phyloP scores from a whole-genome alignment of 2,888 invertebrate genomes.

The Phengaris arion region DNA sequence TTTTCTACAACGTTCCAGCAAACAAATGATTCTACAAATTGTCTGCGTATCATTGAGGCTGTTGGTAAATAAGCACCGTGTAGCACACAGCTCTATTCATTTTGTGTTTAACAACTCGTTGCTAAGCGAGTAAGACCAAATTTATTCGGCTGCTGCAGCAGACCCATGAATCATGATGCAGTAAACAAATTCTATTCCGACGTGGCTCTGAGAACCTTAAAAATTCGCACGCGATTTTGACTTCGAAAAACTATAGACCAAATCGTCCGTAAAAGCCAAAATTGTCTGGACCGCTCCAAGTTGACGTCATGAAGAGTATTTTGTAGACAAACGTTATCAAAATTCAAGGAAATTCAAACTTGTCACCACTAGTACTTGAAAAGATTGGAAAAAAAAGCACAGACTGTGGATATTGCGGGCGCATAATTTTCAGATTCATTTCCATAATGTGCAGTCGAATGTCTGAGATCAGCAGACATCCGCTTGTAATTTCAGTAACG shows the following conservation, averaged over 20 bases:
- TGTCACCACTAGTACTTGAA: conserved; percentile 74
- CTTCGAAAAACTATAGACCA: conserved; percentile 38
- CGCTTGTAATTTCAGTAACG: conserved; percentile 35
- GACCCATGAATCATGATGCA: conserved; percentile 75
- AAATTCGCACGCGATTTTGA: conserved; percentile 44
- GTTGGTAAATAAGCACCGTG: neutral
- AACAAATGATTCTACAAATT: neutral
- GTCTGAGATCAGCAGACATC: conserved; percentile 64
- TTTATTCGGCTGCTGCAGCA: conserved; percentile 74
- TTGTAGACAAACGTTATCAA: conserved; percentile 67
- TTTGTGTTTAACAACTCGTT: conserved; percentile 30
- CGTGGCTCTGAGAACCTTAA: conserved; percentile 50
- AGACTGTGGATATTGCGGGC: conserved; percentile 59
- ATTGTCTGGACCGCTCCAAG: conserved; percentile 42
- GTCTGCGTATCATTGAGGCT: neutral
- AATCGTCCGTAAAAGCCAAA: conserved; percentile 37
- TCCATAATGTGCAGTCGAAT: conserved; percentile 72
- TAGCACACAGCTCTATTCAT: conserved; percentile 5
- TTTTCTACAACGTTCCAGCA: neutral
- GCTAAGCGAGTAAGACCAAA: conserved; percentile 44
- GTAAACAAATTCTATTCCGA: conserved; percentile 60
- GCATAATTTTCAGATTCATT: conserved; percentile 77
- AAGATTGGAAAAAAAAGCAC: conserved; percentile 74
- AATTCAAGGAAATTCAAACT: conserved; percentile 77
- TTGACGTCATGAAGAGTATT: conserved; percentile 41